Evolutionary conservation across 1,140 invertebrate species (phyloP).

Genomic region (Temnothorax longispinosus): DNA sequence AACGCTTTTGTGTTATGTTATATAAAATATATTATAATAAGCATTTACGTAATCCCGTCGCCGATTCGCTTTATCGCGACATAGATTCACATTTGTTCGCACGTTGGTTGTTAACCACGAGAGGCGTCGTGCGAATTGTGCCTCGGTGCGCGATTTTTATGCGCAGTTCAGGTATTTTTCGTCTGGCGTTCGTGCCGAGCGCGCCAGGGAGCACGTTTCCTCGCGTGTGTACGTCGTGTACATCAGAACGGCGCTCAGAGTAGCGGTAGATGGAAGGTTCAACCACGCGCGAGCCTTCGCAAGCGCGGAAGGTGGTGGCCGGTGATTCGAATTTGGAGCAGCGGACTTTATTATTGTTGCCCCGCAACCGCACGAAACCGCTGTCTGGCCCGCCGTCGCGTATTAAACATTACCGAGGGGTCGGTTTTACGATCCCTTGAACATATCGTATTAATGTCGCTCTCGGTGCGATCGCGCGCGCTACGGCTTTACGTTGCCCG

Average conservation of each 20-base stretch:
- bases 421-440: slow-evolving; percentile 62
- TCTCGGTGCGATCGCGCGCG: slow-evolving; percentile 50
- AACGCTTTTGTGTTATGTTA: slow-evolving; percentile 11
- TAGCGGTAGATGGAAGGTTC: neutral
- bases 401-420: slow-evolving; percentile 64
- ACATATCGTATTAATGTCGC: slow-evolving; percentile 71
- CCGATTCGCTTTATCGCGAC: slow-evolving; percentile 3
- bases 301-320: slow-evolving; percentile 9
- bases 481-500: slow-evolving; percentile 61
- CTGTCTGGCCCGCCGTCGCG: slow-evolving; percentile 14
- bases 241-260: neutral
- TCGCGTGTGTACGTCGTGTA: slow-evolving; percentile 26
- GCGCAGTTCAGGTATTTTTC: slow-evolving; percentile 16
- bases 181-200: neutral
- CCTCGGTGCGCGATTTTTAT: slow-evolving; percentile 16
- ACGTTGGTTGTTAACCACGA: neutral
- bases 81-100: neutral
- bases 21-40: slow-evolving; percentile 28
- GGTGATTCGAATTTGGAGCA: slow-evolving; percentile 54
- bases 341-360: slow-evolving; percentile 60
- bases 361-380: slow-evolving; percentile 7
- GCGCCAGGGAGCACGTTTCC: neutral
- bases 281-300: slow-evolving; percentile 1
- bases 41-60: slow-evolving; percentile 1
- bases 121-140: neutral